A percentile compares a stretch with the other conserved stretches of the same genome.
These are phyloP conservation scores for Patiria miniata DNA, from an alignment of 35 echinoderm and acorn worm genomes.

Conservation along the genomic window DNA sequence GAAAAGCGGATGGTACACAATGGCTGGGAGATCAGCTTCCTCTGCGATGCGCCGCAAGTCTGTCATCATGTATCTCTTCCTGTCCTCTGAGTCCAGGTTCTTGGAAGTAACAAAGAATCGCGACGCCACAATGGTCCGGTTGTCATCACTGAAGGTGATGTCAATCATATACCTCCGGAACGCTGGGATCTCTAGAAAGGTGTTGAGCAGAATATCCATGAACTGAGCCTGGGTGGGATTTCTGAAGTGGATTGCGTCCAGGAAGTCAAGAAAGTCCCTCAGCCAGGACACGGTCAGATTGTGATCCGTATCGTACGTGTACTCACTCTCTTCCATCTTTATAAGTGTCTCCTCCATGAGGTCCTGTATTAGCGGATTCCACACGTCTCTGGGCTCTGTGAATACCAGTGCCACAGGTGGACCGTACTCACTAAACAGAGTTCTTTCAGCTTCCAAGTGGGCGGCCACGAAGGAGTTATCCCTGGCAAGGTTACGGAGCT, in stretches of 20 bases:
- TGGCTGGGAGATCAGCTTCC: neutral
- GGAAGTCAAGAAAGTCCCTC: constrained; percentile 31
- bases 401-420: constrained; percentile 69
- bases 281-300: constrained; percentile 64
- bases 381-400: constrained; percentile 50
- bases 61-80: constrained; percentile 54
- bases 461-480: constrained; percentile 57
- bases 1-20: constrained; percentile 59
- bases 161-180: constrained; percentile 45
- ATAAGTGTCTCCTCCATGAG: constrained; percentile 48
- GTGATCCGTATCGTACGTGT: constrained; percentile 2
- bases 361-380: constrained; percentile 38
- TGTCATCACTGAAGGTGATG: constrained; percentile 46
- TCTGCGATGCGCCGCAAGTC: constrained; percentile 45
- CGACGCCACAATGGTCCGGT: constrained; percentile 21
- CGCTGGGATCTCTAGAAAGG: constrained; percentile 32
- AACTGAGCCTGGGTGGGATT: neutral
- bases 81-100: constrained; percentile 20
- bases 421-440: constrained; percentile 69
- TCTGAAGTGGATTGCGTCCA: neutral
- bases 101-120: constrained; percentile 51
- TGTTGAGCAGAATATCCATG: constrained; percentile 3
- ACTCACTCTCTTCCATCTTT: constrained; percentile 51
- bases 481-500: constrained; percentile 59
- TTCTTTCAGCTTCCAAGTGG: constrained; percentile 53